These are phyloP conservation scores for Artemia sinica DNA, from an alignment of 2,888 invertebrate genomes.

Conservation along the genomic window DNA sequence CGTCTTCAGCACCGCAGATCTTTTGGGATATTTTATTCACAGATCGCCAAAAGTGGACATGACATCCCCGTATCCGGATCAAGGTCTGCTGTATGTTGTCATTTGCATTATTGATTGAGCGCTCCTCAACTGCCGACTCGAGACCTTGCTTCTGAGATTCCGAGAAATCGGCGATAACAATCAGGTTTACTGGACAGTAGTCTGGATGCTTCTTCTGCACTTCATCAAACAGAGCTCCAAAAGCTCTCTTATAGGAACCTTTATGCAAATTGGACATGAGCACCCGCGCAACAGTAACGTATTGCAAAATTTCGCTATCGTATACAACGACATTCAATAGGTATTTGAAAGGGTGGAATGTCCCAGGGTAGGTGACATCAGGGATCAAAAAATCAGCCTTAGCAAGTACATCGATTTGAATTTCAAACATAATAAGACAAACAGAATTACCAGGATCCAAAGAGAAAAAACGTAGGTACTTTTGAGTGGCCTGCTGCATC, in stretches of 20 bases:
- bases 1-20: background rate
- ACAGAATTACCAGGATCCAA: background rate
- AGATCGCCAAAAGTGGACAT: background rate
- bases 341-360: conserved; percentile 1
- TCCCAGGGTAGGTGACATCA: background rate
- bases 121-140: background rate
- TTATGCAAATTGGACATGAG: conserved; percentile 1
- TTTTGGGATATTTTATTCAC: background rate
- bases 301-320: background rate
- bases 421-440: background rate
- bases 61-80: background rate
- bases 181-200: background rate
- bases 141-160: background rate
- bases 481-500: background rate
- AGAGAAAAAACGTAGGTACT: background rate
- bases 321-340: background rate
- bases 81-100: background rate
- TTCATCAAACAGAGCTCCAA: background rate
- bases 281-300: background rate
- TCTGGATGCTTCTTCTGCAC: background rate
- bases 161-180: conserved; percentile 10
- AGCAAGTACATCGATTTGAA: background rate
- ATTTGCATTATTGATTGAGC: background rate
- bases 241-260: background rate
- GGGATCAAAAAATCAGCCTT: conserved; percentile 1